phyloP scores from a whole-genome alignment of 1,140 invertebrate species.

The Drosophila nigrodunni region DNA sequence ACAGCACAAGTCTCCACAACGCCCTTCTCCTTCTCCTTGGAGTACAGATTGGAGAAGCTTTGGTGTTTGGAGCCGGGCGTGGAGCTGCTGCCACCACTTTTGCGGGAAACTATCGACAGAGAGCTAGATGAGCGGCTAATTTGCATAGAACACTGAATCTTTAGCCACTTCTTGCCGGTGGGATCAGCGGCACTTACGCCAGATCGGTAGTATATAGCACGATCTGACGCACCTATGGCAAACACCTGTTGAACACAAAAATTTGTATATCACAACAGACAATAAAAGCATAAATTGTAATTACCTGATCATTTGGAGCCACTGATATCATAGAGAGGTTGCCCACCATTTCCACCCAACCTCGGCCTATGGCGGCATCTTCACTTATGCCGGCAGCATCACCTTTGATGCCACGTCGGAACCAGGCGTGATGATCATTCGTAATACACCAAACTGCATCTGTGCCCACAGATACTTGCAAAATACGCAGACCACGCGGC shows the following conservation, averaged over 20 bases:
- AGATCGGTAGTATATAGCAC: slow-evolving; percentile 91
- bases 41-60: slow-evolving; percentile 81
- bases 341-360: slow-evolving; percentile 94
- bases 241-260: slow-evolving; percentile 85
- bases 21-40: slow-evolving; percentile 80
- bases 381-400: slow-evolving; percentile 89
- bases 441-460: slow-evolving; percentile 94
- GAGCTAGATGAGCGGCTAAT: slow-evolving; percentile 91
- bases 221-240: slow-evolving; percentile 88
- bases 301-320: slow-evolving; percentile 92
- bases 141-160: slow-evolving; percentile 90
- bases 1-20: slow-evolving; percentile 76
- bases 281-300: no score
- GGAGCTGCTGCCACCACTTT: slow-evolving; percentile 86
- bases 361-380: slow-evolving; percentile 89
- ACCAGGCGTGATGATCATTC: slow-evolving; percentile 94
- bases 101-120: slow-evolving; percentile 84
- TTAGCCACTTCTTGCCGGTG: slow-evolving; percentile 94
- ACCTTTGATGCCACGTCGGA: slow-evolving; percentile 92
- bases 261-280: neutral
- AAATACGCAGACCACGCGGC: slow-evolving; percentile 87
- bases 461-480: slow-evolving; percentile 92
- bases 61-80: slow-evolving; percentile 83
- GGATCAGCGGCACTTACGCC: slow-evolving; percentile 91
- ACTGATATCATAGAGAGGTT: slow-evolving; percentile 93